These are phyloP conservation scores for Cynodonichthys magdalenae DNA, from an alignment of 2,797 vertebrate species.

Conservation along the genomic window DNA sequence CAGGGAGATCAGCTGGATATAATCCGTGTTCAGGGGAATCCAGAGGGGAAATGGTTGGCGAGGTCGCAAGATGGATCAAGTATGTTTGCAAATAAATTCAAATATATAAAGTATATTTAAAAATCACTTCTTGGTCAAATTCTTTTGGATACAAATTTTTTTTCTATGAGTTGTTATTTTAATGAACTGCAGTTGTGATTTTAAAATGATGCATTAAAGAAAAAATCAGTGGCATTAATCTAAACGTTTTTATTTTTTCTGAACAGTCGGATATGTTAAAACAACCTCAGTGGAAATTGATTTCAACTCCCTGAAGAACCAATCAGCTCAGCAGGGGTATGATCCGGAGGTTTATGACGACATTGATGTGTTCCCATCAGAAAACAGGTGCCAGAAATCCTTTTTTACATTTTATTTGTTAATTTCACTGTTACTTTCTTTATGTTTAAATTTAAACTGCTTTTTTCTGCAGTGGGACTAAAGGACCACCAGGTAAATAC, in stretches of 20 bases:
- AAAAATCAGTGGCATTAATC: neutral
- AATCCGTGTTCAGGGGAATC: conserved; percentile 88
- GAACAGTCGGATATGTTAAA: conserved; percentile 92
- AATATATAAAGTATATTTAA: neutral
- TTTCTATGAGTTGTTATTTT: neutral
- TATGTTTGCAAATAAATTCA: conserved; percentile 52
- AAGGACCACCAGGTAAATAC: conserved; percentile 80
- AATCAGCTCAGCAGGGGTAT: conserved; percentile 25
- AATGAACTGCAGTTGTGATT: neutral
- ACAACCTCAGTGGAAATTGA: conserved; percentile 88
- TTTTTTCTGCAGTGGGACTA: conserved; percentile 72
- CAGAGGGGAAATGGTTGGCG: conserved; percentile 92
- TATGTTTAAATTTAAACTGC: neutral
- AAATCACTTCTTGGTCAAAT: neutral
- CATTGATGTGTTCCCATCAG: conserved; percentile 74
- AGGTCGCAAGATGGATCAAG: conserved; percentile 84
- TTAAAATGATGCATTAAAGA: neutral
- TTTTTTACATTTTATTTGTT: neutral
- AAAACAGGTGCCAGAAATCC: conserved; percentile 58
- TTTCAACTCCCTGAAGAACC: conserved; percentile 85
- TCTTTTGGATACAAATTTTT: neutral
- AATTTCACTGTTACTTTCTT: neutral
- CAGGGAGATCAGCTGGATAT: conserved; percentile 89
- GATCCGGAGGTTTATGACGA: conserved; percentile 93
- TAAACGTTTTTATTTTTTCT: neutral